Evolutionary conservation across 2,888 invertebrate species (phyloP).

Genomic region (Chesias legatella): DNA sequence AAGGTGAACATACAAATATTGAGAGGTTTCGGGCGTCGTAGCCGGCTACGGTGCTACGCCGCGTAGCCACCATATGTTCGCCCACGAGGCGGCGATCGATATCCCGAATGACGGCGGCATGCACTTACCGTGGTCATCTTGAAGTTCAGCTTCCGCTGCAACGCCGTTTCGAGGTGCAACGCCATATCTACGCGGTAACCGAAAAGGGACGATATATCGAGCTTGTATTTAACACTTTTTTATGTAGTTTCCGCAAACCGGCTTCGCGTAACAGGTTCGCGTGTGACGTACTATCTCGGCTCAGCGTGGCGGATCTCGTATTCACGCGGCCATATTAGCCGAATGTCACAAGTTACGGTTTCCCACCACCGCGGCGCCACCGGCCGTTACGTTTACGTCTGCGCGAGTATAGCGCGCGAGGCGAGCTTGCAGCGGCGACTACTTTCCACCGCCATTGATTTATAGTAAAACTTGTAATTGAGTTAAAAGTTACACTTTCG

Average conservation of each 20-base stretch:
- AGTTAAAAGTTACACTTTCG: slow-evolving; percentile 62
- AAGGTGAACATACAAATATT: slow-evolving; percentile 34
- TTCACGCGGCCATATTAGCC: slow-evolving; percentile 76
- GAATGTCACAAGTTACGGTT: slow-evolving; percentile 64
- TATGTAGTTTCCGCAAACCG: slow-evolving; percentile 58
- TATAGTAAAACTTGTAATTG: slow-evolving; percentile 72
- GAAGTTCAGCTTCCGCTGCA: slow-evolving; percentile 78
- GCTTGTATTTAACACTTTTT: slow-evolving; percentile 55
- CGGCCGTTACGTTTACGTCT: slow-evolving; percentile 60
- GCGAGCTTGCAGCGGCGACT: slow-evolving; percentile 29
- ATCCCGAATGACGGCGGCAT: slow-evolving; percentile 55
- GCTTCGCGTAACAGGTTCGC: slow-evolving; percentile 64
- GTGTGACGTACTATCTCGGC: slow-evolving; percentile 61
- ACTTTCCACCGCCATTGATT: slow-evolving; percentile 53
- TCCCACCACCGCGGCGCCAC: slow-evolving; percentile 60
- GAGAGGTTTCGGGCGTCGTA: slow-evolving; percentile 43
- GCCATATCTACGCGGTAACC: slow-evolving; percentile 52
- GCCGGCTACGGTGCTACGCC: slow-evolving; percentile 44
- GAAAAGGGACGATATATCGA: slow-evolving; percentile 43
- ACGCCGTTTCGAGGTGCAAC: slow-evolving; percentile 73
- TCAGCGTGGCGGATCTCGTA: slow-evolving; percentile 72
- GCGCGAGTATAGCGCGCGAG: slow-evolving; percentile 60
- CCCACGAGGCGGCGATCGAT: slow-evolving; percentile 72
- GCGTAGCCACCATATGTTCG: slow-evolving; percentile 71
- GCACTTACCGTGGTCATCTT: slow-evolving; percentile 79